Evolutionary conservation across 2,113 vertebrate species (phyloP).

Genomic region (Electrona antarctica): DNA sequence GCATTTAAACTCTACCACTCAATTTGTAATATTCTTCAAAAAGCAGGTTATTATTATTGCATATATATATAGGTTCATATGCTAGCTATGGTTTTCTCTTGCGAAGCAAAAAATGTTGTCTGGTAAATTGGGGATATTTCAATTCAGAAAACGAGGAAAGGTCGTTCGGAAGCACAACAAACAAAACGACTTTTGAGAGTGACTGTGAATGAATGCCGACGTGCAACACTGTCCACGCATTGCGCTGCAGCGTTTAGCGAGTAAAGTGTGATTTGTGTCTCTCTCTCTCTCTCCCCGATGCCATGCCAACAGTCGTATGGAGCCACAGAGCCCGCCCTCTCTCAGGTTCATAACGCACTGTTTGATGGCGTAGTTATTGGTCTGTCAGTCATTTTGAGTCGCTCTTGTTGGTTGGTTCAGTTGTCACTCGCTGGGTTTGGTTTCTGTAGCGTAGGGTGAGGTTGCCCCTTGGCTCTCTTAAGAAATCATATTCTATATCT

Average conservation of each 20-base stretch:
- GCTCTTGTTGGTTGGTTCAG: conserved; percentile 16
- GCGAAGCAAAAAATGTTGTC: no score
- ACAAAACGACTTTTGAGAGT: background rate
- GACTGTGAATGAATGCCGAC: background rate
- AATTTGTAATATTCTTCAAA: no score
- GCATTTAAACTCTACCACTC: no score
- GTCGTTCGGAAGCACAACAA: no score
- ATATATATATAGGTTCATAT: no score
- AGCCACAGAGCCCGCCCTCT: conserved; percentile 44
- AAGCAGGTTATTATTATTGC: no score
- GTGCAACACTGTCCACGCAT: background rate
- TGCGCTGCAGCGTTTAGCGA: background rate
- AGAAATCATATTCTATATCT: no score
- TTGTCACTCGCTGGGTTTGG: background rate
- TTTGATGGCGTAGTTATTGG: conserved; percentile 44
- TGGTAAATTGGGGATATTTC: no score
- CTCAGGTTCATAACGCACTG: conserved; percentile 58
- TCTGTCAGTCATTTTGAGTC: conserved; percentile 41
- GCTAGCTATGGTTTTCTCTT: no score
- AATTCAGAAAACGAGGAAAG: no score
- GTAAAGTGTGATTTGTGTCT: conserved; percentile 29
- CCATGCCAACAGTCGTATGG: conserved; percentile 50
- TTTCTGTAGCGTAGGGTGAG: conserved; percentile 9
- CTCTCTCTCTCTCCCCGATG: conserved; percentile 26
- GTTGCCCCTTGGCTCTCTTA: conserved; percentile 23